Conservation (phyloP, 2,113 vertebrate genomes). For the Poeciliopsis prolifica region DNA sequence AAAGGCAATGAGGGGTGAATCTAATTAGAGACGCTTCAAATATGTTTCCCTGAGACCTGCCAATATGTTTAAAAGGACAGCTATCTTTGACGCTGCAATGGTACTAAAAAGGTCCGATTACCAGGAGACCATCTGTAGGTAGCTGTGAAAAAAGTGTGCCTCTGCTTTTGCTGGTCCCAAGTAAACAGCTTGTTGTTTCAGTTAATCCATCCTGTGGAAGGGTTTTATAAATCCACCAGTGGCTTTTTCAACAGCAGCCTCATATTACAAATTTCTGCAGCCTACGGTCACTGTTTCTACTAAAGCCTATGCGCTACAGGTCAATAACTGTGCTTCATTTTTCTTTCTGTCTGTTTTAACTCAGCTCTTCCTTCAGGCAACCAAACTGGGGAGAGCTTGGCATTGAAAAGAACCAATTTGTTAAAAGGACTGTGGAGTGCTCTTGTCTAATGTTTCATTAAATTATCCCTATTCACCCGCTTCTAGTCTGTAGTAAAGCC, state of each 20-base stretch:
- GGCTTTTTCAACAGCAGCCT: constrained; percentile 6
- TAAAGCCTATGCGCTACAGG: constrained; percentile 18
- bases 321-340: constrained; percentile 29
- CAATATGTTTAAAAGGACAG: constrained; percentile 30
- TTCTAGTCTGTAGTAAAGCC: constrained; percentile 63
- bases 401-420: constrained; percentile 69
- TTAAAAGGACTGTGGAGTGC: constrained; percentile 75
- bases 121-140: constrained; percentile 43
- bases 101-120: constrained; percentile 17
- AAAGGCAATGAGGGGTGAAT: constrained; percentile 58
- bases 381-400: constrained; percentile 48
- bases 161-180: constrained; percentile 27
- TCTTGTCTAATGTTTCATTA: constrained; percentile 77
- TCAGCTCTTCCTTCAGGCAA: constrained; percentile 49
- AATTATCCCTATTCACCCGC: constrained; percentile 73
- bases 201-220: constrained; percentile 38
- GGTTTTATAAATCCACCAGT: constrained; percentile 35
- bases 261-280: constrained; percentile 19
- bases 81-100: constrained; percentile 7
- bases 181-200: constrained; percentile 33
- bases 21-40: constrained; percentile 49
- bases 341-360: constrained; percentile 35
- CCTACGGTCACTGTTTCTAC: neutral
- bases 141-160: constrained; percentile 27
- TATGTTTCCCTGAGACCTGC: constrained; percentile 18